Base-by-base conservation (phyloP, 2,797 vertebrate species). In the Antrozous pallidus region DNA sequence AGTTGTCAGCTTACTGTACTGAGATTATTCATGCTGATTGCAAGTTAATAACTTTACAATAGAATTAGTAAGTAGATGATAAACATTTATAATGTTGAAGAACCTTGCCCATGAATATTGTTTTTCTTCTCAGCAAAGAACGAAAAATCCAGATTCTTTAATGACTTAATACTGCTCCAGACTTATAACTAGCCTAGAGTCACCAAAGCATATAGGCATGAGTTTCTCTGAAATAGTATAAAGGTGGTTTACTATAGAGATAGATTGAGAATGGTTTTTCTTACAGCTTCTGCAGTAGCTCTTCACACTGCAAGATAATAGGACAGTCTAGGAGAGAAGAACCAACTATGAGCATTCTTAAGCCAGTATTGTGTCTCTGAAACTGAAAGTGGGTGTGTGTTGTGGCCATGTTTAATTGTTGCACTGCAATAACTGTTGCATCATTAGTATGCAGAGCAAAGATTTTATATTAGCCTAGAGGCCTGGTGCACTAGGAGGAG, bases 191-290 rank as follows among this genome's bases (percentile, higher is more conserved):
- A 80, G 18, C 8, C 31, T 51, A 38, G 45, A 65, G 7, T 12
- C 18, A 93, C 42, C 90, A 85, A 81, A 81, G 1, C 51, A 47
- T 85, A 54, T 82, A 78, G 8, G 85, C 51, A 42, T n/a, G 10
- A 22, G 18, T 17, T 84, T 88, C 31, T 94, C 45, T 79, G 67
- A 88, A 94, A 85, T 75, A 86, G 61, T 54, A 87, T 69, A 61
- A 74, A 86, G 2, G 6, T 33, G 13, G 4, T 51, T 88, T 90
- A 54, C 38, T 51, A 58, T 38, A 7, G 28, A 87, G 22, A 69
- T 33, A 73, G 56, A 81, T 6, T 56, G 7, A 5, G 5, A 6
- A 58, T 1, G 1, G 8, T 88, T 95, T 90, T 31, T 89, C 36
- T 73, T 69, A 79, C 0, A 45, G 51, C 36, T 8, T 79, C 31